Evolutionary conservation across 1,140 invertebrate species (phyloP).

Genomic region (Formica selysi): DNA sequence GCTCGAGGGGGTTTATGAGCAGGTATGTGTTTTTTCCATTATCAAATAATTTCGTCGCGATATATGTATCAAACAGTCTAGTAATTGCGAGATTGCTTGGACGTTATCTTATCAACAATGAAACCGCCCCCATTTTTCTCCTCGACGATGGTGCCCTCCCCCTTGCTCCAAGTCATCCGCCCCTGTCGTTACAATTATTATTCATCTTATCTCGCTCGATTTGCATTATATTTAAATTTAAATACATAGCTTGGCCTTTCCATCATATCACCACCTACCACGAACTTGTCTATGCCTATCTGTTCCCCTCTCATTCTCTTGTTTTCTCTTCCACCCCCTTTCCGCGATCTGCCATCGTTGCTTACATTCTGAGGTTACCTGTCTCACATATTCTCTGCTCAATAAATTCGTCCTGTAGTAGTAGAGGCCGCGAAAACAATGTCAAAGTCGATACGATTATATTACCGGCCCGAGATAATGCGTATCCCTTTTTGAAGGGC

Average conservation of each 20-base stretch:
- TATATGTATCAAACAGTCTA: not conserved
- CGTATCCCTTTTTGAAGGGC: constrained; percentile 25
- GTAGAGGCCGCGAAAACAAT: constrained; percentile 78
- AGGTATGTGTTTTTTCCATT: not conserved
- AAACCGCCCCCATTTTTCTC: constrained; percentile 57
- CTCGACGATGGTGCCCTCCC: not conserved
- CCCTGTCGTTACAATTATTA: constrained; percentile 77
- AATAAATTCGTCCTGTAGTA: constrained; percentile 75
- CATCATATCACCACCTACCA: constrained; percentile 45
- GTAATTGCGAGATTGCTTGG: constrained; percentile 61
- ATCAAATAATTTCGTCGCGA: constrained; percentile 12
- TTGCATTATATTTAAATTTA: constrained; percentile 84
- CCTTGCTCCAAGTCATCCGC: constrained; percentile 29
- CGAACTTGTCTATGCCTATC: constrained; percentile 65
- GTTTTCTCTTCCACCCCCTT: constrained; percentile 66
- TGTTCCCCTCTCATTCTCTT: constrained; percentile 62
- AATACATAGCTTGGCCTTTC: constrained; percentile 71
- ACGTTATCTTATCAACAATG: constrained; percentile 57
- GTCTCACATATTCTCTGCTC: constrained; percentile 70
- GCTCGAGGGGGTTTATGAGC: not conserved
- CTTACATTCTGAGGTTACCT: constrained; percentile 42
- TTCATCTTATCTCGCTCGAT: constrained; percentile 83
- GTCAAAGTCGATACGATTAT: constrained; percentile 77
- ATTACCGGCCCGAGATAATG: constrained; percentile 77
- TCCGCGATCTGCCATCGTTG: constrained; percentile 61